Base-by-base conservation (phyloP, 2,113 vertebrate species). In the Seriola dumerili region DNA sequence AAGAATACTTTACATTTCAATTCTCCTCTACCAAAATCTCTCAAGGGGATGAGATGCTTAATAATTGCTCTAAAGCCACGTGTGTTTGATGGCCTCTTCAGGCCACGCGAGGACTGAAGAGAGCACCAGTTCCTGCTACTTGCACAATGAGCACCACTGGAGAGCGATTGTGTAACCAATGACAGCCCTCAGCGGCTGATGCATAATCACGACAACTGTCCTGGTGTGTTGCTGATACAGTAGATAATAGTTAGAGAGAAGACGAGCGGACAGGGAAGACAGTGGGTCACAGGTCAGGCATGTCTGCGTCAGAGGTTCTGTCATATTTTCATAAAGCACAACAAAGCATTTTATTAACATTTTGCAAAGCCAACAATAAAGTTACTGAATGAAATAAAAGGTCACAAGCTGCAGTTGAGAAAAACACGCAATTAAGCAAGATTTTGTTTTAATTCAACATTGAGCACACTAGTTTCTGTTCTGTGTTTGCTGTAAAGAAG, bases 161-260 rank as follows among this genome's bases (percentile, higher is more conserved):
- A 84, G 74, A 88, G 57, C 16, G 19, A 68, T 89, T 91, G 68
- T 85, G 36, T 91, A 89, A 92, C 38, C 62, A 44, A 40, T 48
- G 81, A 85, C 84, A 83, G 75, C 88, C 88, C 76, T 86, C 82
- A 68, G 90, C 70, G 50, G 68, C 80, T 72, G 82, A 81, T 59
- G 71, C 87, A 68, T 72, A 55, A 87, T 89, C 85, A 83, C 6
- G 38, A 88, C 88, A 87, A 85, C 78, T 52, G 84, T 85, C 72
- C 62, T 75, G 86, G 58, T 85, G 84, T 67, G 86, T 23, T 89
- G 91, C 86, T 90, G 78, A 89, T 86, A 78, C 90, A 90, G 77
- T 76, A 72, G 55, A 80, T 82, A 66, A 81, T 32, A 14, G 34
- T 78, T 75, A 54, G 50, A 74, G 74, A 78, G 63, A n/a, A 75